Base-by-base conservation (phyloP, 2,797 vertebrate species). In the Melanitta fusca region DNA sequence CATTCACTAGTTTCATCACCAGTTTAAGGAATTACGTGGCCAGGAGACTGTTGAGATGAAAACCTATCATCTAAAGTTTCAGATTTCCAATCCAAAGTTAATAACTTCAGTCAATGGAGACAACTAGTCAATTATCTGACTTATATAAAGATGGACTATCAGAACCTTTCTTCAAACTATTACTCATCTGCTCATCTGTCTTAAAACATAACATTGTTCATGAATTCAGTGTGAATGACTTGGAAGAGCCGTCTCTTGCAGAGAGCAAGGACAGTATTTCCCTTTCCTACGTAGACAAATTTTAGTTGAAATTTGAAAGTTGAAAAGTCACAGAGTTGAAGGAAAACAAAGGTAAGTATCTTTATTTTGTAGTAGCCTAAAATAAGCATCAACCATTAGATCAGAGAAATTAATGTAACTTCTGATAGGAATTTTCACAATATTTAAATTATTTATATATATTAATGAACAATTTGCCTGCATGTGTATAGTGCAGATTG, bases 101-200 rank as follows among this genome's bases (percentile, higher is more conserved):
- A 78, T 38, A 34, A 18, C 36, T 80, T 82, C 86, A 68, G 57
- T 71, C 79, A 80, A 15, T 11, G 43, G 19, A 51, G 74, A 64
- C 65, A 88, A 53, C 27, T 57, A 88, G 87, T 91, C 53, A 77
- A 34, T 93, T 54, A 57, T 13, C 24, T 41, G 24, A 15, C 3
- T 4, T 62, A 11, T 72, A 34, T 54, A 80, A 85, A 36, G 32
- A 62, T 38, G 13, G 56, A 49, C n/a, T 38, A 60, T 71, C 51
- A 87, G 61, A 82, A 95, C 49, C 38, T 36, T 77, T 58, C 71
- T 66, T 70, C 14, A 5, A 79, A 47, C 32, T 49, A 53, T 90
- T 88, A 41, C 17, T 90, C 34, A 56, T 30, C 49, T 72, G 53
- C 61, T 75, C 27, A 68, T 60, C 16, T 69, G 20, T 60, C 30